phyloP scores from a whole-genome alignment of 23 tunicate species.

The Styela clava region DNA sequence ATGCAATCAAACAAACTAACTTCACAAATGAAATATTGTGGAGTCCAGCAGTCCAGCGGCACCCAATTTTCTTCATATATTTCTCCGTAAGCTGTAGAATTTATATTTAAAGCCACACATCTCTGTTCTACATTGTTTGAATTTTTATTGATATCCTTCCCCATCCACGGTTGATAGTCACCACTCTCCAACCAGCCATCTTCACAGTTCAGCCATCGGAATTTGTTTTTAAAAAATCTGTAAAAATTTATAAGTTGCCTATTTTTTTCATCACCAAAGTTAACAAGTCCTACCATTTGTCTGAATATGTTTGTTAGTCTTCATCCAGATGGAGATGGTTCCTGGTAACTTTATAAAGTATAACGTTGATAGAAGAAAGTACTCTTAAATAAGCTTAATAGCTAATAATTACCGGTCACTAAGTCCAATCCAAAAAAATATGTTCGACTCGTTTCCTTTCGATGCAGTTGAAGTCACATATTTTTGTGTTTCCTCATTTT shows the following conservation, averaged over 20 bases:
- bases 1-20: no score
- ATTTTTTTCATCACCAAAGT: not conserved
- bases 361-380: no score
- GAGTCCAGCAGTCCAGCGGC: not conserved
- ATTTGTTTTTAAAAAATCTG: conserved; percentile 2
- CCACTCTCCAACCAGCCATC: not conserved
- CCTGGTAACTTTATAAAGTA: no score
- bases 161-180: not conserved
- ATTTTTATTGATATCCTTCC: not conserved
- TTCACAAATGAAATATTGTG: not conserved
- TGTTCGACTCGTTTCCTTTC: not conserved
- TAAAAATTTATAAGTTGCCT: not conserved
- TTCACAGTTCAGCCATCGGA: conserved; percentile 7
- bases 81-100: not conserved
- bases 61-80: not conserved
- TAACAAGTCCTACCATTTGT: not conserved
- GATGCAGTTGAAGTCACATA: not conserved
- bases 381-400: no score
- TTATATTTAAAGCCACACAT: not conserved
- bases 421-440: not conserved
- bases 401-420: conserved; percentile 14
- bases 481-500: not conserved
- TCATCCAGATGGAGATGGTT: no score
- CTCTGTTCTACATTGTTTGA: not conserved
- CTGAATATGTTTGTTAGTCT: no score